A percentile compares a stretch with the other conserved stretches of the same genome.
Conservation (phyloP, 2,888 invertebrate genomes). For the Idaea aversata region DNA sequence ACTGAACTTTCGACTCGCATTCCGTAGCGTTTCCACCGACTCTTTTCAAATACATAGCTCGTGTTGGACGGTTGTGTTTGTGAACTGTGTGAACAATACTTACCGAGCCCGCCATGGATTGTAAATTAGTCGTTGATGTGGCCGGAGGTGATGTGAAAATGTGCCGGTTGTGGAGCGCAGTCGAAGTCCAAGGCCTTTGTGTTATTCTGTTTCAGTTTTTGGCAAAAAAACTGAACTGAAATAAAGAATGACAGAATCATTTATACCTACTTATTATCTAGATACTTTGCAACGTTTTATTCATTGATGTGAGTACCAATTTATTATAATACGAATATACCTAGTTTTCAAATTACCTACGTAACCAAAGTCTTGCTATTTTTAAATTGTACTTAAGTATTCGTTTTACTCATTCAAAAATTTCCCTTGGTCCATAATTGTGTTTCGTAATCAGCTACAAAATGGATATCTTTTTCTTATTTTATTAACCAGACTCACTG, state of each 20-base stretch:
- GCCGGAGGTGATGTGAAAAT: conserved; percentile 41
- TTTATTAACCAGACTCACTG: no score
- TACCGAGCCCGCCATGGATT: conserved; percentile 55
- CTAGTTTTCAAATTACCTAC: no score
- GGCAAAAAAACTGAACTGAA: conserved; percentile 27
- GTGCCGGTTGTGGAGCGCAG: conserved; percentile 46
- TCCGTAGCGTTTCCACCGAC: conserved; percentile 38
- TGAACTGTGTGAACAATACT: conserved; percentile 37
- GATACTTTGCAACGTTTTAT: conserved; percentile 1
- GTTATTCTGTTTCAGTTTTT: conserved; percentile 52
- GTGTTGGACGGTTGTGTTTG: conserved; percentile 38
- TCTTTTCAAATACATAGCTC: conserved; percentile 41
- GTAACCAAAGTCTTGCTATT: no score
- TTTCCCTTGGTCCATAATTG: no score
- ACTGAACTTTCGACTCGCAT: conserved; percentile 50
- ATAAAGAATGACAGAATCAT: conserved; percentile 8
- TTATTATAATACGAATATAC: not conserved
- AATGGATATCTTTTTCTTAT: no score
- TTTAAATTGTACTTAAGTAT: no score
- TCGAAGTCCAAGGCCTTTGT: conserved; percentile 67
- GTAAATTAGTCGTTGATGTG: conserved; percentile 30
- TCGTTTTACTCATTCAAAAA: no score
- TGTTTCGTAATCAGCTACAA: no score
- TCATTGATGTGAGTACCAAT: not conserved
- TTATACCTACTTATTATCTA: not conserved